These are phyloP conservation scores for Dolichoris vasculosae DNA, from an alignment of 1,140 invertebrate species.

Conservation along the genomic window DNA sequence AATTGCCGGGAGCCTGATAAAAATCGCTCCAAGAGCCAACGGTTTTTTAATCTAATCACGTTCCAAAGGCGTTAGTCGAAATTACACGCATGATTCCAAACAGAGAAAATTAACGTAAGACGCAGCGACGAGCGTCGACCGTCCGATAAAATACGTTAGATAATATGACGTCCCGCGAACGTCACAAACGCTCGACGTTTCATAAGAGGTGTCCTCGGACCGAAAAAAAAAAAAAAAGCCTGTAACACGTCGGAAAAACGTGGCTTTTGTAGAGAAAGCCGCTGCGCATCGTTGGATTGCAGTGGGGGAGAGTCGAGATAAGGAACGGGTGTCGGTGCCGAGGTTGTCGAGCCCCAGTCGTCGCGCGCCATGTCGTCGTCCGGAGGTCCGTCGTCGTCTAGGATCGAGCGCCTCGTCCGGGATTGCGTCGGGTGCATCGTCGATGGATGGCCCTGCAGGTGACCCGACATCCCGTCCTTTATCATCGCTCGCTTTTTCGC, in stretches of 20 bases:
- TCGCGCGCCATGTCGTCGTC: neutral
- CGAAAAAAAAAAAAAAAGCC: neutral
- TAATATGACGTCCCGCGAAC: no score
- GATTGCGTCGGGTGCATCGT: neutral
- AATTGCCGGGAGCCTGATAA: neutral
- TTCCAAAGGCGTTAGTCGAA: no score
- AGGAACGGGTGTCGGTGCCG: neutral
- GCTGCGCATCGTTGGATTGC: no score
- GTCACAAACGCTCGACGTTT: no score
- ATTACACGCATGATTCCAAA: no score
- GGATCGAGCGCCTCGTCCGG: neutral
- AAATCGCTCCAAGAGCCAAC: no score
- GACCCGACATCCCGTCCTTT: neutral
- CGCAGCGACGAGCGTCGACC: no score
- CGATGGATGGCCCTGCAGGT: slow-evolving; percentile 39
- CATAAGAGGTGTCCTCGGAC: no score
- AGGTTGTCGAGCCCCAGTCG: neutral
- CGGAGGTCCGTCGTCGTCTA: neutral
- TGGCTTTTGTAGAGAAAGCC: neutral
- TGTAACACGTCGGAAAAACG: neutral
- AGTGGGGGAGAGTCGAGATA: neutral
- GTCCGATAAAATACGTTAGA: no score
- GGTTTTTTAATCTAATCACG: no score
- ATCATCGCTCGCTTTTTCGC: neutral
- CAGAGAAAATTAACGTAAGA: no score